These are phyloP conservation scores for Polypedilum vanderplanki DNA, from an alignment of 1,140 invertebrate genomes.

Conservation along the genomic window DNA sequence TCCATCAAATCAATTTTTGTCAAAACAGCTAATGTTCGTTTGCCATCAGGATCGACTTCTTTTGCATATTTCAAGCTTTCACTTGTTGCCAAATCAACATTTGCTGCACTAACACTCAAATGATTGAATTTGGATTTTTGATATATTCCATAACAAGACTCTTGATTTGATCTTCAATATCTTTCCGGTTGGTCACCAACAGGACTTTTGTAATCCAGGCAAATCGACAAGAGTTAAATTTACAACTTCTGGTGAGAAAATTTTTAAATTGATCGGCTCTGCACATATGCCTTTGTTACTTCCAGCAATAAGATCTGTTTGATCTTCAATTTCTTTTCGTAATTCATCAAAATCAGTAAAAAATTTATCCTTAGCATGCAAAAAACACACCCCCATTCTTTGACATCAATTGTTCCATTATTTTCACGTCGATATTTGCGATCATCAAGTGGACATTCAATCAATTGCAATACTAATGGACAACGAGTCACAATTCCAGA, in stretches of 20 bases:
- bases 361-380: neutral
- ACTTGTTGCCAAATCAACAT: conserved; percentile 54
- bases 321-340: conserved; percentile 68
- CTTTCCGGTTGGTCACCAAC: conserved; percentile 55
- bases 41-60: conserved; percentile 51
- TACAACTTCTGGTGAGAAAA: conserved; percentile 52
- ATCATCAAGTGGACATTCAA: conserved; percentile 38
- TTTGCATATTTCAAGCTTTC: conserved; percentile 54
- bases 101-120: conserved; percentile 56
- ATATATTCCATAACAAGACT: conserved; percentile 54
- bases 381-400: conserved; percentile 22
- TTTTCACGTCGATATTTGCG: neutral
- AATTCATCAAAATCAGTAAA: conserved; percentile 25
- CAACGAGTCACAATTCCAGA: conserved; percentile 24
- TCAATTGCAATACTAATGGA: neutral
- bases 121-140: conserved; percentile 50
- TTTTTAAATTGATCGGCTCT: conserved; percentile 67
- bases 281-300: conserved; percentile 32
- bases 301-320: conserved; percentile 74
- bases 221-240: conserved; percentile 56
- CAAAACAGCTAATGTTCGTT: conserved; percentile 57
- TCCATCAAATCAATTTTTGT: conserved; percentile 46
- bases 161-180: conserved; percentile 53
- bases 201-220: conserved; percentile 53
- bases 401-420: neutral